These are phyloP conservation scores for Zosterops borbonicus DNA, from an alignment of 2,113 vertebrate species.

Conservation along the genomic window DNA sequence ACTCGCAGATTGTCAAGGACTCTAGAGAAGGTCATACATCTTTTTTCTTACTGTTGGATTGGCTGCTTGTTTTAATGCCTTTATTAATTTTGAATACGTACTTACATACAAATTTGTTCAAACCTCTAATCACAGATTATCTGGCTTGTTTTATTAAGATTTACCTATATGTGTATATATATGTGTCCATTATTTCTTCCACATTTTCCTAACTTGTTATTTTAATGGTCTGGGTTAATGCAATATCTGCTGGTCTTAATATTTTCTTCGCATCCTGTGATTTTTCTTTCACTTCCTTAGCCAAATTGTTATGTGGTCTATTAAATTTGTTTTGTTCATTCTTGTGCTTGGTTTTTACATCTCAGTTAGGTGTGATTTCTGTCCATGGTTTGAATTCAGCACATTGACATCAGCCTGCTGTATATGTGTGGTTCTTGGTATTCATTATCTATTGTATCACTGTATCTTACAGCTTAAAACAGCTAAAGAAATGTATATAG, in stretches of 20 bases:
- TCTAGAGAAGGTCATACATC: neutral
- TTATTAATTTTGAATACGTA: neutral
- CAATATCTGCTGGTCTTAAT: neutral
- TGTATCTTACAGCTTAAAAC: neutral
- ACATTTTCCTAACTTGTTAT: neutral
- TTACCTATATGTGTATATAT: neutral
- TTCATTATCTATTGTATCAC: neutral
- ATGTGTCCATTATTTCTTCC: neutral
- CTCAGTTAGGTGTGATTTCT: neutral
- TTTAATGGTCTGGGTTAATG: neutral
- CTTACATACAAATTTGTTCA: neutral
- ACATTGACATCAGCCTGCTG: neutral
- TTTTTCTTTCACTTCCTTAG: neutral
- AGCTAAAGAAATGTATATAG: rapidly evolving
- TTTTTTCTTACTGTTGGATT: neutral
- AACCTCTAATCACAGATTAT: neutral
- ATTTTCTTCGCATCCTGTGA: neutral
- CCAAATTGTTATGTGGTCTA: neutral
- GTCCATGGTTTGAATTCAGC: neutral
- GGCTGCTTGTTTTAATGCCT: neutral
- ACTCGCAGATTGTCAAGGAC: neutral
- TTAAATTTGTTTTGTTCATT: neutral
- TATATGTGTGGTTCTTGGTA: neutral
- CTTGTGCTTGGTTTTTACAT: neutral
- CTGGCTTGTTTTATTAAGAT: neutral